phyloP scores from a whole-genome alignment of 1,140 invertebrate genomes.

The Sycophila sp. region DNA sequence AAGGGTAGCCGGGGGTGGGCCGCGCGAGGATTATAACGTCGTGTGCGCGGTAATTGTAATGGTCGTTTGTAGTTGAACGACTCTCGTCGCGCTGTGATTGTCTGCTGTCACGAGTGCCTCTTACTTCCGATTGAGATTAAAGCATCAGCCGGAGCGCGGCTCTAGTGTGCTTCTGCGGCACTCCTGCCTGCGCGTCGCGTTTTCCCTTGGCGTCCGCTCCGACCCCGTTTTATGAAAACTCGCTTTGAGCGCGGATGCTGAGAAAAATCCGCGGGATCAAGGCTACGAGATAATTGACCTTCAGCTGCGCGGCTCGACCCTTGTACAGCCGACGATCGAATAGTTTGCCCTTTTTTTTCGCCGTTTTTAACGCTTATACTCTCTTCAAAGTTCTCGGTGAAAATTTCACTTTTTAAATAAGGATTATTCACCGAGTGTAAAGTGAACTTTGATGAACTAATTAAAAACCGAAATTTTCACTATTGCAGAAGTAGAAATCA shows the following conservation, averaged over 20 bases:
- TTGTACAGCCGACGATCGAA: background rate
- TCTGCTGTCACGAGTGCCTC: constrained; percentile 51
- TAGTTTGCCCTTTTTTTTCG: background rate
- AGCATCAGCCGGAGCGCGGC: constrained; percentile 29
- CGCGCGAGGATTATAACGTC: constrained; percentile 24
- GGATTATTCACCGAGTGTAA: no score
- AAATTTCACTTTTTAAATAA: no score
- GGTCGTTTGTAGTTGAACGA: constrained; percentile 63
- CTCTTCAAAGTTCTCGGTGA: no score
- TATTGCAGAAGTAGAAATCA: no score
- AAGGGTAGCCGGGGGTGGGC: constrained; percentile 26
- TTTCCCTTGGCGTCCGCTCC: background rate
- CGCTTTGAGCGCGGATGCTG: background rate
- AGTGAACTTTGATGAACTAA: no score
- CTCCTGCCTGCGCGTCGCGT: background rate
- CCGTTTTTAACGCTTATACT: no score
- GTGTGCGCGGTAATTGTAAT: constrained; percentile 55
- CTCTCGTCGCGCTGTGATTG: constrained; percentile 50
- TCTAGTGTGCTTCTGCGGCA: constrained; percentile 6
- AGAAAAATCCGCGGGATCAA: background rate
- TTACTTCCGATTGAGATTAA: constrained; percentile 50
- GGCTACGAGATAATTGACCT: background rate
- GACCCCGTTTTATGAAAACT: background rate
- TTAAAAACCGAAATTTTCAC: no score
- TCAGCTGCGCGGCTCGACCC: background rate